These are phyloP conservation scores for Brachionus calyciflorus DNA, from an alignment of 1,140 invertebrate species.

Conservation along the genomic window DNA sequence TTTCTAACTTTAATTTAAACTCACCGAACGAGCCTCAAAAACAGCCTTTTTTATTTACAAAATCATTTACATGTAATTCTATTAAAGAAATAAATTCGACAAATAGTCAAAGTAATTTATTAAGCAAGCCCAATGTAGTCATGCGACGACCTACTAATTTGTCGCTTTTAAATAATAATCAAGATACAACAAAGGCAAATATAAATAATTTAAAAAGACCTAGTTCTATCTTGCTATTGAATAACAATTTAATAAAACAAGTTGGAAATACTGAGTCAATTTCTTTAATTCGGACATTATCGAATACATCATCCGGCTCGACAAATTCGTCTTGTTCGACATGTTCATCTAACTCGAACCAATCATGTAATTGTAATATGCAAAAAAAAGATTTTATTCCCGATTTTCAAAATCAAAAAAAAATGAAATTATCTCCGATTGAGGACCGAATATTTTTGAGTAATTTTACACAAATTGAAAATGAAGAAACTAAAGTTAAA, in stretches of 20 bases:
- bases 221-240: background rate
- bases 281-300: background rate
- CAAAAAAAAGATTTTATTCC: background rate
- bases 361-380: background rate
- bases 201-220: background rate
- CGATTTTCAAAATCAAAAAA: background rate
- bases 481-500: too few species aligned
- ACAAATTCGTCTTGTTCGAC: background rate
- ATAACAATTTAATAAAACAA: background rate
- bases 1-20: slow-evolving; percentile 36
- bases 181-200: too few species aligned
- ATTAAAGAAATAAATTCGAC: background rate
- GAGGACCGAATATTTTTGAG: background rate
- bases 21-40: background rate
- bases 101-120: background rate
- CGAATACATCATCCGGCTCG: background rate
- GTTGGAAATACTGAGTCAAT: background rate
- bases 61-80: slow-evolving; percentile 25
- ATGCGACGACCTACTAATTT: slow-evolving; percentile 29
- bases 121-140: background rate
- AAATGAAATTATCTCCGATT: background rate
- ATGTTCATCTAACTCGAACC: background rate
- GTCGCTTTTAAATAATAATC: background rate
- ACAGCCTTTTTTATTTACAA: background rate
- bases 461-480: background rate